Conservation (phyloP, 2,888 invertebrate genomes). For the Papilio protenor region DNA sequence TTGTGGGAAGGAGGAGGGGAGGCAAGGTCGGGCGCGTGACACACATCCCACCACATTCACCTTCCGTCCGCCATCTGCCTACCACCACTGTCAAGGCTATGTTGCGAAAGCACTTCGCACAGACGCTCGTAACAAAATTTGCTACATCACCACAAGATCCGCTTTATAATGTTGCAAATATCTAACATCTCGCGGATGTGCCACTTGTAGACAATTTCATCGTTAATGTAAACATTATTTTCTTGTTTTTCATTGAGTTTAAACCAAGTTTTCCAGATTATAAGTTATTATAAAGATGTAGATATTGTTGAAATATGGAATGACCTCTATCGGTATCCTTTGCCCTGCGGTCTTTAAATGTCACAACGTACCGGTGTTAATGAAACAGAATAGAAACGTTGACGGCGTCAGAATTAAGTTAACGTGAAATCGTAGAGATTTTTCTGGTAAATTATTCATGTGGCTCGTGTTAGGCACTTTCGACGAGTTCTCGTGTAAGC, state of each 20-base stretch:
- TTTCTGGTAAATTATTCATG: constrained; percentile 85
- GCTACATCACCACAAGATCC: constrained; percentile 58
- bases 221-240: constrained; percentile 11
- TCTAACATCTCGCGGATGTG: constrained; percentile 50
- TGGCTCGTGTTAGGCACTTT: constrained; percentile 80
- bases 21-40: constrained; percentile 79
- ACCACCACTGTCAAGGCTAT: constrained; percentile 81
- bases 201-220: constrained; percentile 59
- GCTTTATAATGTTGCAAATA: constrained; percentile 66
- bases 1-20: constrained; percentile 64
- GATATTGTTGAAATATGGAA: not conserved
- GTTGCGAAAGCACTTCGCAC: constrained; percentile 69
- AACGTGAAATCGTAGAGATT: constrained; percentile 83
- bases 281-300: not conserved
- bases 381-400: constrained; percentile 80
- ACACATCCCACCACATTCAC: constrained; percentile 80
- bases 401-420: constrained; percentile 80
- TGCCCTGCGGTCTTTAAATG: constrained; percentile 52
- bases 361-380: constrained; percentile 69
- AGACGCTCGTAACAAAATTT: constrained; percentile 44
- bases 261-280: not conserved
- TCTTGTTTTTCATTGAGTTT: not conserved
- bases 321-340: not conserved
- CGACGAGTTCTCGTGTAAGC: constrained; percentile 79
- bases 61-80: constrained; percentile 75